phyloP scores from a whole-genome alignment of 2,888 invertebrate species.

The Philonicus albiceps region DNA sequence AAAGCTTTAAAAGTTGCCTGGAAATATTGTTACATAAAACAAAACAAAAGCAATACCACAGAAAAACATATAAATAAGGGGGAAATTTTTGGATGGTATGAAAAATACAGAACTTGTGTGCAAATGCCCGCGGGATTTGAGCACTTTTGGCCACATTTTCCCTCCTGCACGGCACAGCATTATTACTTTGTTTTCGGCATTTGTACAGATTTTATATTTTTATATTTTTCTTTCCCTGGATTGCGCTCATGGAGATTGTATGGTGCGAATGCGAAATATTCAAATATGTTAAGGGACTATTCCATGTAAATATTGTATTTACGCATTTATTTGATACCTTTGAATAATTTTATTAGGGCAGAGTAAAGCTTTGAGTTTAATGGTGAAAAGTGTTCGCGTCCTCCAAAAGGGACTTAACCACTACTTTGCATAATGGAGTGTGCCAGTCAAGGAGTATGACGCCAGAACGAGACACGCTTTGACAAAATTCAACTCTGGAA shows the following conservation, averaged over 20 bases:
- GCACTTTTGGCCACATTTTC: not conserved
- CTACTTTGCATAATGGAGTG: not conserved
- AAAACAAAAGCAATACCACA: not conserved
- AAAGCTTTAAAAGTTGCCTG: constrained; percentile 10
- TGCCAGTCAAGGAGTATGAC: not conserved
- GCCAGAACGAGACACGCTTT: not conserved
- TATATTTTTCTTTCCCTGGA: not conserved
- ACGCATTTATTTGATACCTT: constrained; percentile 14
- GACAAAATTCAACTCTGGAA: not conserved
- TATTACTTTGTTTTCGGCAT: not conserved
- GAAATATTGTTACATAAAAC: not conserved
- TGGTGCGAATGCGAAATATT: not conserved
- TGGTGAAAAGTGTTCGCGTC: not conserved
- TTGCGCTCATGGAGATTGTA: not conserved
- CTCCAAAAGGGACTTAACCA: not conserved
- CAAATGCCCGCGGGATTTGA: not conserved
- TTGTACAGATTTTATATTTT: not conserved
- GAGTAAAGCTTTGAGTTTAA: not conserved
- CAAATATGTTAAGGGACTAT: not conserved
- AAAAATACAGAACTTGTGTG: not conserved
- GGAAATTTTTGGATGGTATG: not conserved
- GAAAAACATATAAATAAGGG: not conserved
- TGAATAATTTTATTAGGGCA: constrained; percentile 15
- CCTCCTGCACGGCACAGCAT: not conserved
- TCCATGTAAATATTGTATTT: constrained; percentile 15